These are phyloP conservation scores for Seira ritae DNA, from an alignment of 2,888 invertebrate species.

Conservation along the genomic window DNA sequence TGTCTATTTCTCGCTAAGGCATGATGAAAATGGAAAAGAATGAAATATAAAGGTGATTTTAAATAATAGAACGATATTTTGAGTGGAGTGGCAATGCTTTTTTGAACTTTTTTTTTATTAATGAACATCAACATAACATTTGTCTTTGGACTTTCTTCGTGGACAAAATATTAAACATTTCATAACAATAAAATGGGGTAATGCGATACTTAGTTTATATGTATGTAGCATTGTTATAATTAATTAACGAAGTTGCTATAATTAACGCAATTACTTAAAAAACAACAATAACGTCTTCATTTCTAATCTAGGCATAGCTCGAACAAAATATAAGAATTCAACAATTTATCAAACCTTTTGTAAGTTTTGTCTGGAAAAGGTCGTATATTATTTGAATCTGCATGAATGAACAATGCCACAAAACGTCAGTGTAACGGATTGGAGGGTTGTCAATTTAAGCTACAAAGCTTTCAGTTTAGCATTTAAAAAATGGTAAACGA, in stretches of 20 bases:
- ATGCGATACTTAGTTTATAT: background rate
- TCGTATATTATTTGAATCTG: background rate
- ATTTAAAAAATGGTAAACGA: too few relatives aligned
- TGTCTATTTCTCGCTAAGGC: too few relatives aligned
- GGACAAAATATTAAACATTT: constrained; percentile 25
- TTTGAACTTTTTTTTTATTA: constrained; percentile 21
- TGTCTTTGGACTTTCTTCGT: constrained; percentile 39
- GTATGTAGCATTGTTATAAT: constrained; percentile 11
- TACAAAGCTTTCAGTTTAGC: too few relatives aligned
- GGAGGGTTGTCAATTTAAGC: background rate
- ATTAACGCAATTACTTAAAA: constrained; percentile 16
- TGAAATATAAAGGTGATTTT: too few relatives aligned
- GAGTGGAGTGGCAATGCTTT: constrained; percentile 2
- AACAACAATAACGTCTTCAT: constrained; percentile 36
- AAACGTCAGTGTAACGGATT: background rate
- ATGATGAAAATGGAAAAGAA: too few relatives aligned
- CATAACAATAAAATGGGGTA: constrained; percentile 12
- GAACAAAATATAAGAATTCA: constrained; percentile 41
- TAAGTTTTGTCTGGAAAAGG: too few relatives aligned
- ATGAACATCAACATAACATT: constrained; percentile 34
- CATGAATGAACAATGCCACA: background rate
- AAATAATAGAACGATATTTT: too few relatives aligned
- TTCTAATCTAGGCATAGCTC: constrained; percentile 45
- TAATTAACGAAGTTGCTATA: background rate
- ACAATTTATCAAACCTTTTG: too few relatives aligned